Evolutionary conservation across 2,113 vertebrate species (phyloP).

Genomic region (Phoenicopterus ruber): DNA sequence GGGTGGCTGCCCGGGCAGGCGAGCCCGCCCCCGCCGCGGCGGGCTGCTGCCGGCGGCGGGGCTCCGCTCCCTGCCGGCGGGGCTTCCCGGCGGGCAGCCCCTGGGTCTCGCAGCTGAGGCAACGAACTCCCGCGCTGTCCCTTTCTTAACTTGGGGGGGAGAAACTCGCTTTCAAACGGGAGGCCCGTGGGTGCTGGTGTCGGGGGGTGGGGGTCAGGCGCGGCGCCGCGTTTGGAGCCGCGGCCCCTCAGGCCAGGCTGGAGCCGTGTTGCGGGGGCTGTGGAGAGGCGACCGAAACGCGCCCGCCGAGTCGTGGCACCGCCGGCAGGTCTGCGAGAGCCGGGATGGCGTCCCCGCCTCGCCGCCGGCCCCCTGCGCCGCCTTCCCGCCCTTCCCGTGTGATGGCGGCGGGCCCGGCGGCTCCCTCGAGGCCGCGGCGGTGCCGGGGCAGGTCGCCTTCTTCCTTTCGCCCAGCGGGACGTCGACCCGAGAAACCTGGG

Average conservation of each 20-base stretch:
- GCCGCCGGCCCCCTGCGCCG: too few species aligned
- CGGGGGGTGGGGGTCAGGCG: not conserved
- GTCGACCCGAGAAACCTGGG: too few species aligned
- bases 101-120: accelerated
- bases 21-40: too few species aligned
- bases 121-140: too few species aligned
- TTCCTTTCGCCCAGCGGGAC: not conserved
- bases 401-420: not conserved
- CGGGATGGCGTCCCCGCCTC: too few species aligned
- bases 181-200: not conserved
- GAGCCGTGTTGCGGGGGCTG: not conserved
- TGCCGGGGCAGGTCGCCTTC: not conserved
- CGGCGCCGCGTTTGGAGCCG: not conserved
- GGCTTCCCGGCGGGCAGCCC: not conserved
- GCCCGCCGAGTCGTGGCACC: not conserved
- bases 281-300: not conserved
- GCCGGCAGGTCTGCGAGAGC: not conserved
- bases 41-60: too few species aligned
- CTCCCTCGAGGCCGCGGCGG: not conserved
- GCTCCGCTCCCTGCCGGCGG: not conserved
- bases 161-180: too few species aligned
- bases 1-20: not conserved
- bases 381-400: not conserved
- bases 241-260: not conserved
- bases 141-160: not conserved